Evolutionary conservation across 2,113 vertebrate genomes (phyloP), one percentile per base, ranked within the genome.

Genomic region (Strigops habroptila): DNA sequence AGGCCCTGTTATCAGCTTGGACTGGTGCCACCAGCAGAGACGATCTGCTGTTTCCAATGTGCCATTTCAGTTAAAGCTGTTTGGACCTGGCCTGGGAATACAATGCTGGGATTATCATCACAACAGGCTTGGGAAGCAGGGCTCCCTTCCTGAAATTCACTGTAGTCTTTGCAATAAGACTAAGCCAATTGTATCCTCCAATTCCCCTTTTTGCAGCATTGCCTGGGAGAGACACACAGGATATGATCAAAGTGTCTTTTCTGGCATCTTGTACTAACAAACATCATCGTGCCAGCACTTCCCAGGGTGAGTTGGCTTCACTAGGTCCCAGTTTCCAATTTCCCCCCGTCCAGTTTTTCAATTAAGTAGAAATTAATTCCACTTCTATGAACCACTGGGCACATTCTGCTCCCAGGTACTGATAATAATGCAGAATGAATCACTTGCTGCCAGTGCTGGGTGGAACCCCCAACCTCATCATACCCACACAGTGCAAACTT

Each of bases 1-100:
- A 3, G 75, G 73, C 31, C 43, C 68, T 46, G 64, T 93, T 96
- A 88, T 73, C 86, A 69, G 48, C 88, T 84, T 83, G 92, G 88
- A 81, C 48, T 28, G 48, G 69, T 94, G 95, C 92, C 96, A 92
- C 69, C 65, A 69, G 76, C 55, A 88, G 65, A 78, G 82, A 86
- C 73, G 81, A 43, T 25, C 59, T 65, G 69, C 79, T 3, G 2
- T 79, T 82, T 57, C 88, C 44, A 52, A 5, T 5, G 63, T 68
- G 48, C 70, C 57, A 18, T 55, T 90, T 70, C 75, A 80, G 10
- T 14, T 41, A n/a, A 55, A 88, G 68, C 68, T 86, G 30, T 39
- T 60, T 48, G 82, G 68, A 74, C 24, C 64, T 48, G 59, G 84
- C 39, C 67, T 91, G 59, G 44, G 35, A 84, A 33, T 46, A 60